Base-by-base conservation (phyloP, 2,888 invertebrate genomes). In the Tortricodes alternella region DNA sequence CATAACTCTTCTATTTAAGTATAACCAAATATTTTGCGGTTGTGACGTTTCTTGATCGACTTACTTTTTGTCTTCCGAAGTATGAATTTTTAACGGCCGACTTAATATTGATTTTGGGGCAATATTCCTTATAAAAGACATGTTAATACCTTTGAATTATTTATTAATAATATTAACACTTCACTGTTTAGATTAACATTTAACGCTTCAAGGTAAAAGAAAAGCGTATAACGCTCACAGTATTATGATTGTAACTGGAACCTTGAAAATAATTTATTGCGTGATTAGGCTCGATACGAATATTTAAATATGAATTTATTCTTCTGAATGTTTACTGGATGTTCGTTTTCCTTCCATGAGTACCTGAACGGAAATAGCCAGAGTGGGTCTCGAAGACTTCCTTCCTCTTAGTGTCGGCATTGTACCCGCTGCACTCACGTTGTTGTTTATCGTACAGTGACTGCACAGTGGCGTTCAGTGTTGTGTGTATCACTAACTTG, bases 71-170 rank as follows among this genome's bases (percentile, higher is more conserved):
- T 89, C 88, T 87, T 88, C 88, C 87, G 80, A 79, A 73, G 70
- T 66, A 71, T 73, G 65, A 74, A 75, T 68, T 66, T 67, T 44
- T 65, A 66, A 65, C 62, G 57, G 61, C 59, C 73, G 70, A 76
- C 73, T 73, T 74, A 41, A 39, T 52, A 52, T 78, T 76, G 74
- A 77, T 83, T 83, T 83, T 81, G 83, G 80, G 84, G 80, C 85
- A 83, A 80, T 85, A 88, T 88, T 89, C 84, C 85, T 86, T 78
- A 65, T 71, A 90, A 90, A 89, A 90, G 89, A 90, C 89, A 90
- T 86, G 78, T 83, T 80, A 74, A 74, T 76, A 68, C 62, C 64
- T 65, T 73, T 71, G 74, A 73, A 68, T 71, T 70, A 68, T 72
- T 72, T 70, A 68, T 73, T 71, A 74, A 65, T 73, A 68, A 73